A percentile compares a stretch with the other conserved stretches of the same genome.
phyloP scores from a whole-genome alignment of 2,888 invertebrate genomes.

The Chelonus formosanus region DNA sequence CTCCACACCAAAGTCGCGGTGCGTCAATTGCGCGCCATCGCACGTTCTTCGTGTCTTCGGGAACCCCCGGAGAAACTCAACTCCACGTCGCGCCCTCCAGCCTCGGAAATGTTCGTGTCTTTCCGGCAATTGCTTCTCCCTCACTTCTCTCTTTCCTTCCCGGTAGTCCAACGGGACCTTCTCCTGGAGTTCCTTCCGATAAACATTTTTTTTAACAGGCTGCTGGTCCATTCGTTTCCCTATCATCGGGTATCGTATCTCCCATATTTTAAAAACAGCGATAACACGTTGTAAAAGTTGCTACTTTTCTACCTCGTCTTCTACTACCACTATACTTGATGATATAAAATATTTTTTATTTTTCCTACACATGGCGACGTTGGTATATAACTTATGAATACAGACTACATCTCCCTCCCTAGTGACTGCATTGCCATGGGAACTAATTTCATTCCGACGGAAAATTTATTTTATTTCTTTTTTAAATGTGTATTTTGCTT shows the following conservation, averaged over 20 bases:
- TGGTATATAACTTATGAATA: too few relatives aligned
- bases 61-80: slow-evolving; percentile 11
- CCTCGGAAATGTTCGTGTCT: slow-evolving; percentile 54
- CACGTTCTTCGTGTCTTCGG: slow-evolving; percentile 38
- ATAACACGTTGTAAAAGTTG: too few relatives aligned
- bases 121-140: slow-evolving; percentile 43
- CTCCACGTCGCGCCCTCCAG: slow-evolving; percentile 35
- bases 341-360: too few relatives aligned
- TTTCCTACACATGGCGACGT: too few relatives aligned
- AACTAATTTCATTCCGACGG: too few relatives aligned
- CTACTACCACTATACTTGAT: too few relatives aligned
- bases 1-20: slow-evolving; percentile 35
- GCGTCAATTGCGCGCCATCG: slow-evolving; percentile 49
- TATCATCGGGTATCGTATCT: background rate
- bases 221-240: background rate
- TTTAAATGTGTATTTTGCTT: slow-evolving; percentile 4
- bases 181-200: slow-evolving; percentile 29
- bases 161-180: slow-evolving; percentile 19
- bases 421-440: too few relatives aligned
- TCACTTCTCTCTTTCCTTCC: slow-evolving; percentile 24
- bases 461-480: background rate
- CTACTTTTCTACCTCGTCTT: too few relatives aligned
- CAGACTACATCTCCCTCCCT: too few relatives aligned
- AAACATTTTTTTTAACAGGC: too few relatives aligned
- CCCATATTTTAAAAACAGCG: too few relatives aligned